Base-by-base conservation (phyloP, 2,797 vertebrate species). In the Leptatherina wallacei region DNA sequence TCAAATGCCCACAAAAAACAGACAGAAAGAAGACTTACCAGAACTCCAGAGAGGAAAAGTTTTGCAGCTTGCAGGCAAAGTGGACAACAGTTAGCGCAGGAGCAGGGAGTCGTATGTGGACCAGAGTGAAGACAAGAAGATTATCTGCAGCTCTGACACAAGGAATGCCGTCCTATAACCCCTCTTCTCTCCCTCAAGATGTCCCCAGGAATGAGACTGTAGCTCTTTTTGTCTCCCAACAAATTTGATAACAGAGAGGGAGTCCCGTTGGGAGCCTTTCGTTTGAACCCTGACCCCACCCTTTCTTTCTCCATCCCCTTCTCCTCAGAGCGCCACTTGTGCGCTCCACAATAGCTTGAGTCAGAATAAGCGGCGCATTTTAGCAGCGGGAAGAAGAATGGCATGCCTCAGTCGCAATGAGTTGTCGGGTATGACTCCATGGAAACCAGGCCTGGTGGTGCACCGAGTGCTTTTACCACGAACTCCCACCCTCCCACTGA, bases 301-400 rank as follows among this genome's bases (percentile, higher is more conserved):
- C 91, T 92, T 92, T 94, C 91, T 92, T 9, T 81, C 68, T 68
- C 90, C 83, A 80, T 86, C 86, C 84, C 89, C 90, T 82, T 89
- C 90, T 90, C 84, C 85, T 95, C 91, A 94, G 91, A 95, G 94
- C 90, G 90, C 90, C 94, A 95, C 95, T 95, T 95, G 94, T 95
- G 90, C 52, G 42, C 81, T 79, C 85, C 85, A 95, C 94, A 95
- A 95, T 94, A 93, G 92, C 74, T 82, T 62, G 78, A 94, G 91
- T 95, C 93, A 95, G 91, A 91, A 89, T 90, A 85, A 92, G 92
- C 68, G 29, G 75, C 69, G 54, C 88, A 84, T 89, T 91, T 90
- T 70, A 80, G 84, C 79, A 66, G 83, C 71, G 11, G 61, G 67
- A 62, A 84, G 91, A 92, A 95, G 91, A 95, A 95, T 94, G 89